These are phyloP conservation scores for Laodelphax striatellus DNA, from an alignment of 1,140 invertebrate genomes.

Conservation along the genomic window DNA sequence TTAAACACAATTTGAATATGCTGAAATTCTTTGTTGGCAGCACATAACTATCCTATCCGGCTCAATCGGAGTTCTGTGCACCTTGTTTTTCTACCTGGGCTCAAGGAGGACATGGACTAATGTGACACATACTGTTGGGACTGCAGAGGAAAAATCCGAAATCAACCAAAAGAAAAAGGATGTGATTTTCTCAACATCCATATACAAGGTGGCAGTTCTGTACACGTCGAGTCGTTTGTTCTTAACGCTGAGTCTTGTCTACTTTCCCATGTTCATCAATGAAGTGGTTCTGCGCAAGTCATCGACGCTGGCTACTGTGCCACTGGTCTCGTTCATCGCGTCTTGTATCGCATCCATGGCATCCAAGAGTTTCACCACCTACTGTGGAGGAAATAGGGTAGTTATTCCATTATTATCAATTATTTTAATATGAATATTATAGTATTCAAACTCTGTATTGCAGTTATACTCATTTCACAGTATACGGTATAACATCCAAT, in stretches of 20 bases:
- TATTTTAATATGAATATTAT: no score
- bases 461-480: no score
- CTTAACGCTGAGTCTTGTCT: slow-evolving; percentile 73
- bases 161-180: not conserved
- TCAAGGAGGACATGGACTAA: slow-evolving; percentile 24
- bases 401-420: slow-evolving; percentile 1
- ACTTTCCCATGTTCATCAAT: slow-evolving; percentile 76
- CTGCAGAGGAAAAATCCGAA: not conserved
- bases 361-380: slow-evolving; percentile 20
- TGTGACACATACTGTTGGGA: no score
- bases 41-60: slow-evolving; percentile 43
- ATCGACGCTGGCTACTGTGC: slow-evolving; percentile 71
- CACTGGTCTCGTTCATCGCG: slow-evolving; percentile 69
- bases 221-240: slow-evolving; percentile 77
- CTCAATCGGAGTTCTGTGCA: slow-evolving; percentile 39
- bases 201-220: slow-evolving; percentile 30
- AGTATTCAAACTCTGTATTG: no score
- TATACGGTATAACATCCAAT: no score
- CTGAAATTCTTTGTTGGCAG: slow-evolving; percentile 34
- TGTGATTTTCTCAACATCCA: slow-evolving; percentile 1
- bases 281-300: slow-evolving; percentile 50
- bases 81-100: slow-evolving; percentile 44
- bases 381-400: slow-evolving; percentile 39
- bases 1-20: no score
- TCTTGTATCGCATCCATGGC: slow-evolving; percentile 63